phyloP scores from a whole-genome alignment of 2,888 invertebrate genomes.

The Limnephilus auricula region DNA sequence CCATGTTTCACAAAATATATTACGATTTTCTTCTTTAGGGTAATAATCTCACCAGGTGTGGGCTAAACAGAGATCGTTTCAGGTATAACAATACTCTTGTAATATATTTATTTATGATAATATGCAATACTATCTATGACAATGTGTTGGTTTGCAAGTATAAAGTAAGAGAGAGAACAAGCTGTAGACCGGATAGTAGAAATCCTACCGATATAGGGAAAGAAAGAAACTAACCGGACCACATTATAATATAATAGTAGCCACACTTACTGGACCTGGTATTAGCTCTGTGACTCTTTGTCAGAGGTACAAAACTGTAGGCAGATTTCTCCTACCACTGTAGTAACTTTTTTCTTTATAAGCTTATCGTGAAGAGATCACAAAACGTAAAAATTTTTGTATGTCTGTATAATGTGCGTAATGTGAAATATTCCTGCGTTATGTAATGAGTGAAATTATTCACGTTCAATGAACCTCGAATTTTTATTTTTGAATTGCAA shows the following conservation, averaged over 20 bases:
- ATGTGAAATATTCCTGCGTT: too few species aligned
- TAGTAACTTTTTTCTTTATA: not conserved
- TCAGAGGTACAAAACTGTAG: not conserved
- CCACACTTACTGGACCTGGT: not conserved
- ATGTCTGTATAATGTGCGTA: too few species aligned
- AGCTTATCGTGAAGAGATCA: not conserved
- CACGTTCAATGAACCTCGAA: too few species aligned
- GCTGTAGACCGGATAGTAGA: not conserved
- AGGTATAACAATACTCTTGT: too few species aligned
- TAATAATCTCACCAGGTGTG: too few species aligned
- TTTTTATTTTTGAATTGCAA: too few species aligned
- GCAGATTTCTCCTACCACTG: not conserved
- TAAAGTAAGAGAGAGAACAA: not conserved
- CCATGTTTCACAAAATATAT: too few species aligned
- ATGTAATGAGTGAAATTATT: too few species aligned
- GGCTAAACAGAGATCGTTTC: too few species aligned
- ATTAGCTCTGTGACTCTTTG: not conserved
- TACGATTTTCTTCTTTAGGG: too few species aligned
- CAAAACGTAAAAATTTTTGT: too few species aligned
- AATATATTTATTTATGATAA: too few species aligned
- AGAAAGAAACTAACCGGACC: constrained; percentile 25
- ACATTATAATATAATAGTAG: not conserved
- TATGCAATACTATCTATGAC: not conserved
- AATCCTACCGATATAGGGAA: constrained; percentile 4
- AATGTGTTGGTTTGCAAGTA: not conserved